These are phyloP conservation scores for Physella acuta DNA, from an alignment of 1,140 invertebrate species.

Conservation along the genomic window DNA sequence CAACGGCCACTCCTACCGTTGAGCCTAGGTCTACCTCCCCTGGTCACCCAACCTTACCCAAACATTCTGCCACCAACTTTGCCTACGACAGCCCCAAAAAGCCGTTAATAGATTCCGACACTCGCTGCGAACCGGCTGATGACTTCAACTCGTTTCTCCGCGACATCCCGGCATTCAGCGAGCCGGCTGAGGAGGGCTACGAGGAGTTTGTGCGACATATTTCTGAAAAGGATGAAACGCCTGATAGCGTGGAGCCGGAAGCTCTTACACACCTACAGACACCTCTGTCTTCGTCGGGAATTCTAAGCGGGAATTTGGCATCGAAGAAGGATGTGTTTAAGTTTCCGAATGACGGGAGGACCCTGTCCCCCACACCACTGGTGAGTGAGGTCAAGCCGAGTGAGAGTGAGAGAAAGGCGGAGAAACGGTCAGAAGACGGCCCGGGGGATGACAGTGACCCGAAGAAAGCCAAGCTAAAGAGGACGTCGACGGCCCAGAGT, in stretches of 20 bases:
- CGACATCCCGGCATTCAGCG: background rate
- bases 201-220: conserved; percentile 19
- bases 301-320: conserved; percentile 22
- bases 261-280: background rate
- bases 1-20: background rate
- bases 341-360: background rate
- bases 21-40: background rate
- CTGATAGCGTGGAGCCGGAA: background rate
- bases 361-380: background rate
- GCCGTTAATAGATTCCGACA: background rate
- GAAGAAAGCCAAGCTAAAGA: conserved; percentile 8
- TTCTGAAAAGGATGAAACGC: conserved; percentile 3
- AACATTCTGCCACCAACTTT: background rate
- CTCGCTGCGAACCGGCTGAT: background rate
- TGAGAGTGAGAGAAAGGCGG: background rate
- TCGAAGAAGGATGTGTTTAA: conserved; percentile 7
- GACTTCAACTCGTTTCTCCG: background rate
- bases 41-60: background rate
- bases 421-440: background rate
- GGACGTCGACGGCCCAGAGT: conserved; percentile 13
- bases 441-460: background rate
- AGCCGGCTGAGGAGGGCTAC: conserved; percentile 3
- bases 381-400: background rate
- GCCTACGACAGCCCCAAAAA: background rate
- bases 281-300: background rate